Base-by-base conservation (phyloP, 2,113 vertebrate genomes). In the Taurulus bubalis region DNA sequence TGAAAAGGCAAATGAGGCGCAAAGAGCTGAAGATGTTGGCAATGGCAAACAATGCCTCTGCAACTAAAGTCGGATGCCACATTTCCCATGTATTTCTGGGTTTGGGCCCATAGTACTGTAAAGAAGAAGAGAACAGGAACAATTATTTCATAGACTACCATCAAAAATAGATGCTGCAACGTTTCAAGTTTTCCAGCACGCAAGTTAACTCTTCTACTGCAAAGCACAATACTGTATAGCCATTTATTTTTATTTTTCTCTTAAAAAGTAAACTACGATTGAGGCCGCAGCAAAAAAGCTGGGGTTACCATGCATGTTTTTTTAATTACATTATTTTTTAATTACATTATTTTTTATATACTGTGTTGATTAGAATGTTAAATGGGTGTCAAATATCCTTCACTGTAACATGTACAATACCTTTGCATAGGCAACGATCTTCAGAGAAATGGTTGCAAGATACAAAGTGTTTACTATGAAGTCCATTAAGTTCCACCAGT, bases 401-500 rank as follows among this genome's bases (percentile, higher is more conserved):
- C 5, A 3, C 8, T 59, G 49, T 30, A 81, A 83, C 14, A 53
- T 40, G 55, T 55, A 47, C 49, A 53, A 26, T 97, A 99, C 98
- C 98, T 98, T 97, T 53, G 92, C 80, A 93, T 96, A 97, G 16
- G 98, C 98, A 82, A 99, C 97, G 56, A 99, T 96, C 95, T 99
- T 99, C 77, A 99, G 94, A 62, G 98, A 97, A 87, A 99, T 99
- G 76, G 98, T 99, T 87, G 97, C 97, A 87, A 99, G 93, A 82
- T 99, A 99, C 87, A 99, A 92, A 64, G 97, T 96, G 89, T 99
- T 99, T 97, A 99, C 99, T 72, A 99, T 96, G 87, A 99, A 99
- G 93, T 99, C 98, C 98, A 99, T 98, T 32, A 99, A 94, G 80
- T 99, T 99, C 98, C 98, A 99, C 98, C 98, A 99, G 47, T 99